Conservation (phyloP, 2,797 vertebrate species). For the Cygnus olor region DNA sequence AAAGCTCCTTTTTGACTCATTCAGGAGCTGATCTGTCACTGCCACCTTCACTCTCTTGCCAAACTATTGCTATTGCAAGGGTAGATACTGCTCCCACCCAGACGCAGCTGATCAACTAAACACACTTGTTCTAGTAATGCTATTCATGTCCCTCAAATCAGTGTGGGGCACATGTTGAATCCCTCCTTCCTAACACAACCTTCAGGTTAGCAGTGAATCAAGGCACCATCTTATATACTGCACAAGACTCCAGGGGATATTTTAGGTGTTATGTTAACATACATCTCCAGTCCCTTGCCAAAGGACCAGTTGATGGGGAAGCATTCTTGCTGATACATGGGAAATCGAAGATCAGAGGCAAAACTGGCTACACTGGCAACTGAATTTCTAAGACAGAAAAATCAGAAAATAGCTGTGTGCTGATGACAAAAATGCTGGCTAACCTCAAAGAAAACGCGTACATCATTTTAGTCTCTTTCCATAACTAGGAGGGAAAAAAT, state of each 20-base stretch:
- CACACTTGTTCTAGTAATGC: background rate
- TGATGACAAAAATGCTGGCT: background rate
- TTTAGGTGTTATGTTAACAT: no score
- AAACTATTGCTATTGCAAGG: background rate
- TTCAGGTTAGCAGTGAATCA: background rate
- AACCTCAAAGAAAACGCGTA: background rate
- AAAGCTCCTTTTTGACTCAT: background rate
- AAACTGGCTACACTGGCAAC: background rate
- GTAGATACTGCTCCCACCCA: background rate
- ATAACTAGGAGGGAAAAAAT: background rate
- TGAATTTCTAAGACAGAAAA: background rate
- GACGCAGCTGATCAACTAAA: background rate
- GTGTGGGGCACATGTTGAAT: background rate
- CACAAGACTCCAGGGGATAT: background rate
- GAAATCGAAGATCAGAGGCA: background rate
- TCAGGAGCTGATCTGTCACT: background rate
- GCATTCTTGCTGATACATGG: background rate
- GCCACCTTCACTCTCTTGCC: background rate
- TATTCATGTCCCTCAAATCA: background rate
- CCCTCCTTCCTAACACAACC: background rate
- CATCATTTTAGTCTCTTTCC: background rate
- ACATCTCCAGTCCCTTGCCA: no score
- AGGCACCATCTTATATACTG: no score
- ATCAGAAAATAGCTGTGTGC: background rate
- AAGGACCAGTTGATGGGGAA: background rate